A percentile compares a stretch with the other conserved stretches of the same genome.
phyloP scores from a whole-genome alignment of 2,113 vertebrate genomes.

The Lepisosteus oculatus region DNA sequence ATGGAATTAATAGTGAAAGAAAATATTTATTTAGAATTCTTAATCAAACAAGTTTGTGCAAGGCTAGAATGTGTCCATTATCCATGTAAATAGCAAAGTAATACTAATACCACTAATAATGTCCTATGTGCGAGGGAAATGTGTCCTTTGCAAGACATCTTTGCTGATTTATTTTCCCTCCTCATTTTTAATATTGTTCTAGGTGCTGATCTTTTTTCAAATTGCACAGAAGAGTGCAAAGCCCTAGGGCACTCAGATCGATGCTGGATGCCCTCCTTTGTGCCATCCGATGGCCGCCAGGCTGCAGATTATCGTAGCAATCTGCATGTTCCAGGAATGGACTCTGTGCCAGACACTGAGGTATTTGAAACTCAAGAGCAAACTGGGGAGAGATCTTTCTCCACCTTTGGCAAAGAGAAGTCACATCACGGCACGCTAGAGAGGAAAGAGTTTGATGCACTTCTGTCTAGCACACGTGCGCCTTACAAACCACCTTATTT shows the following conservation, averaged over 20 bases:
- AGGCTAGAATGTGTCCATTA: not conserved
- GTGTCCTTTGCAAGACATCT: not conserved
- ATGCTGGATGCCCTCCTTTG: constrained; percentile 98
- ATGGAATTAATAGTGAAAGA: not conserved
- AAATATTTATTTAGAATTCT: not conserved
- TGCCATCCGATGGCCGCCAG: constrained; percentile 89
- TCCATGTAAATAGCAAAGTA: not conserved
- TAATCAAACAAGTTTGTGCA: not conserved
- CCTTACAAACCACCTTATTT: constrained; percentile 92
- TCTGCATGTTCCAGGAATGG: constrained; percentile 97
- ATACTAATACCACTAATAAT: not conserved
- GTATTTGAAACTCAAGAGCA: constrained; percentile 90
- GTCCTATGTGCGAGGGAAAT: not conserved
- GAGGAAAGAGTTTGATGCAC: constrained; percentile 90
- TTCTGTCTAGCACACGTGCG: constrained; percentile 88
- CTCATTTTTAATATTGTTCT: constrained; percentile 36
- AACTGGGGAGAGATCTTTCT: constrained; percentile 87
- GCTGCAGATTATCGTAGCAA: constrained; percentile 97
- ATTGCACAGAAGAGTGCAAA: constrained; percentile 98
- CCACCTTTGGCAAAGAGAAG: constrained; percentile 94
- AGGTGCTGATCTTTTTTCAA: constrained; percentile 96
- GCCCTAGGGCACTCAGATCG: constrained; percentile 96
- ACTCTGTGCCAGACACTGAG: constrained; percentile 95
- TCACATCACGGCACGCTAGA: constrained; percentile 89
- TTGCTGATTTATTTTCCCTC: constrained; percentile 27